These are phyloP conservation scores for Amphimallon solstitiale DNA, from an alignment of 2,888 invertebrate species.

Conservation along the genomic window DNA sequence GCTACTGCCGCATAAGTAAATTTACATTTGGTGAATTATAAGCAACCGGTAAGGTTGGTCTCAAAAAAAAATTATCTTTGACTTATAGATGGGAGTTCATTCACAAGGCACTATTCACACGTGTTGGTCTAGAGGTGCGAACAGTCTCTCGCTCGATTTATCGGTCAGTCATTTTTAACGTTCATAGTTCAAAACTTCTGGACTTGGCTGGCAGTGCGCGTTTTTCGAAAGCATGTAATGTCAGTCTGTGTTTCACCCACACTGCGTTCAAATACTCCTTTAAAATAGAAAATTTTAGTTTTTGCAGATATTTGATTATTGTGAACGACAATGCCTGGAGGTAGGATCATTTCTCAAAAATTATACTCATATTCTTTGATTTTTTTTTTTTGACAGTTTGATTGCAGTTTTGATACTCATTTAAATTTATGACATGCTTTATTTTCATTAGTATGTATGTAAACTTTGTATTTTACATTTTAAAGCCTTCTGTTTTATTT, in stretches of 20 bases:
- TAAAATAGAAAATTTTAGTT: constrained; percentile 27
- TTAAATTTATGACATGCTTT: constrained; percentile 10
- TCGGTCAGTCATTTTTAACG: constrained; percentile 39
- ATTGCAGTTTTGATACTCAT: not conserved
- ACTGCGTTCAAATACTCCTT: constrained; percentile 18
- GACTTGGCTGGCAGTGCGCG: constrained; percentile 36
- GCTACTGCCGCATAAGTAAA: not conserved
- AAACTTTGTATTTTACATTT: too few relatives aligned
- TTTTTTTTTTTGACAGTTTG: constrained; percentile 5
- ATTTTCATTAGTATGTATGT: too few relatives aligned
- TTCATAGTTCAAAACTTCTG: constrained; percentile 34
- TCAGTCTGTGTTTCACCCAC: constrained; percentile 36
- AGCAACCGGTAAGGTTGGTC: not conserved
- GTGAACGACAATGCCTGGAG: constrained; percentile 29
- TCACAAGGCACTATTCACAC: constrained; percentile 4
- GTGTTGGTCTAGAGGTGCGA: constrained; percentile 2
- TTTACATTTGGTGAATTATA: not conserved
- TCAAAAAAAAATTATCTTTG: constrained; percentile 2
- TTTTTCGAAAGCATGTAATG: constrained; percentile 32
- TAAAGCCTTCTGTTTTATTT: too few relatives aligned
- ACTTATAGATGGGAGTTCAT: constrained; percentile 6
- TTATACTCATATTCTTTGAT: not conserved
- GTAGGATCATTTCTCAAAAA: constrained; percentile 8
- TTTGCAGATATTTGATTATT: constrained; percentile 10
- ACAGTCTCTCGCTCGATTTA: constrained; percentile 27